phyloP scores from a whole-genome alignment of 2,888 invertebrate genomes.

The Lissocephala sabroskyi region DNA sequence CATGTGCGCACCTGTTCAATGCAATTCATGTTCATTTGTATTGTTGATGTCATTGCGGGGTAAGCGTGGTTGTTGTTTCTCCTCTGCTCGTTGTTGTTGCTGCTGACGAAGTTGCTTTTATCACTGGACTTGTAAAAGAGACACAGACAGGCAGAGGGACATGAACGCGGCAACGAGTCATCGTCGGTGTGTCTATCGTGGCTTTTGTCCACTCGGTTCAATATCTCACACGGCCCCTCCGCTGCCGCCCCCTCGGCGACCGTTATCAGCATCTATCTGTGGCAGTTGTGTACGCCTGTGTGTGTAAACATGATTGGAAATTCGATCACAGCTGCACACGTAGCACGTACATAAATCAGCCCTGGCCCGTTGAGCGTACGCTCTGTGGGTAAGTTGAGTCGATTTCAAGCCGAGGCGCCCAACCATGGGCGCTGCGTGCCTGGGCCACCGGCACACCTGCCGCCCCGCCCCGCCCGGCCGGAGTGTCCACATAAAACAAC shows the following conservation, averaged over 20 bases:
- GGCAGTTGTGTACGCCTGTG: slow-evolving; percentile 14
- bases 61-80: slow-evolving; percentile 10
- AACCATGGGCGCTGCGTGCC: slow-evolving; percentile 6
- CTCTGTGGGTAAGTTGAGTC: slow-evolving; percentile 29
- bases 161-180: slow-evolving; percentile 32
- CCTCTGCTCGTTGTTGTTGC: slow-evolving; percentile 13
- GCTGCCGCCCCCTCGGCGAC: not conserved
- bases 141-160: slow-evolving; percentile 25
- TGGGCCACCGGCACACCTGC: slow-evolving; percentile 4
- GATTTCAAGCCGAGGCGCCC: slow-evolving; percentile 25
- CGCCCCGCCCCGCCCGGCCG: slow-evolving; percentile 6
- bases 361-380: slow-evolving; percentile 38
- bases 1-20: slow-evolving; percentile 60
- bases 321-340: slow-evolving; percentile 64
- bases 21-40: slow-evolving; percentile 64
- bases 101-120: slow-evolving; percentile 21
- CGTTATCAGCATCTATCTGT: slow-evolving; percentile 4
- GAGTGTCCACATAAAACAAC: slow-evolving; percentile 12
- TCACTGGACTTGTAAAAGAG: slow-evolving; percentile 27
- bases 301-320: slow-evolving; percentile 59
- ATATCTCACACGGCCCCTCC: not conserved
- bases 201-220: slow-evolving; percentile 21
- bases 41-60: slow-evolving; percentile 40
- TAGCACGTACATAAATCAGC: slow-evolving; percentile 67
- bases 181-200: slow-evolving; percentile 57